Conservation (phyloP, 2,113 vertebrate genomes). For the Seriola dumerili region DNA sequence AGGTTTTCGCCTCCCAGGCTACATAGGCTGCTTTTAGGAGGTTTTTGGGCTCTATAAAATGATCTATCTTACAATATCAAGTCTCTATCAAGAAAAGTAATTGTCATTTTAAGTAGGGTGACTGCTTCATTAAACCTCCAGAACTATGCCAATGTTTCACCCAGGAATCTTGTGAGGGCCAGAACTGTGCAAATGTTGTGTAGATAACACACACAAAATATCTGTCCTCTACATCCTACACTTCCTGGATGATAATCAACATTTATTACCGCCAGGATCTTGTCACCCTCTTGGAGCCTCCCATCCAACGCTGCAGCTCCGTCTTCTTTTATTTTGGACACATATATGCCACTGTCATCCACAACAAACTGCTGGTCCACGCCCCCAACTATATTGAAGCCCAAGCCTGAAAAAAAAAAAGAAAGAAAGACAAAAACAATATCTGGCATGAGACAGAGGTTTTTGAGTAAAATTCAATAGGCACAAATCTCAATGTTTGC, state of each 20-base stretch:
- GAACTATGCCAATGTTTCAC: neutral
- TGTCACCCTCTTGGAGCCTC: constrained; percentile 94
- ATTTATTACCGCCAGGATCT: constrained; percentile 91
- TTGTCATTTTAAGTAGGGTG: no score
- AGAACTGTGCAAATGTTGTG: neutral
- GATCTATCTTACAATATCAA: no score
- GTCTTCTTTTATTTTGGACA: constrained; percentile 94
- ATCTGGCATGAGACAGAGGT: neutral
- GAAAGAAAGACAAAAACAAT: neutral
- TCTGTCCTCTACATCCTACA: neutral
- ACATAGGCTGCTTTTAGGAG: no score
- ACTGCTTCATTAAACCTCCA: no score
- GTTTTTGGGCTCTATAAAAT: no score
- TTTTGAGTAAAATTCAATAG: neutral
- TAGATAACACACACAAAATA: no score
- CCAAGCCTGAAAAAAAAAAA: constrained; percentile 87
- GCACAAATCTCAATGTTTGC: neutral
- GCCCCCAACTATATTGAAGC: constrained; percentile 98
- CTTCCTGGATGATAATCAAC: neutral
- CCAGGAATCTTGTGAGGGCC: neutral
- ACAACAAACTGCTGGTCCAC: constrained; percentile 90
- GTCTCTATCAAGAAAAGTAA: no score
- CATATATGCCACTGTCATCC: constrained; percentile 94
- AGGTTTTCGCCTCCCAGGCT: no score
- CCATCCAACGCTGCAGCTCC: constrained; percentile 94